These are phyloP conservation scores for Eclectus roratus DNA, from an alignment of 2,113 vertebrate species.

Conservation along the genomic window DNA sequence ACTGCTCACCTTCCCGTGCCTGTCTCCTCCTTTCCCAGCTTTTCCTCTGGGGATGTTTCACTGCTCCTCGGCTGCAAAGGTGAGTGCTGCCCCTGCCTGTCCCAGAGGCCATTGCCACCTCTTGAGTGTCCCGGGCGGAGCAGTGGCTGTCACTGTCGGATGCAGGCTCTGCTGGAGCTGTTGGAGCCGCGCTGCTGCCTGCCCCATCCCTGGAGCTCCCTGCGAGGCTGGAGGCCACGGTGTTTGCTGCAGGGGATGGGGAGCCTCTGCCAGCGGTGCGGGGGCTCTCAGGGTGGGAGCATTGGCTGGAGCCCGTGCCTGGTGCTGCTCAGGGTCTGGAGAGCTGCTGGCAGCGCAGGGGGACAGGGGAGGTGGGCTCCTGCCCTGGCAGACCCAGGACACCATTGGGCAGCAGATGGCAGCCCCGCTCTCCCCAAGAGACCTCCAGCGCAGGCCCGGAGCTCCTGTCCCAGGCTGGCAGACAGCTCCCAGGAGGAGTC, in stretches of 20 bases:
- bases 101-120: neutral
- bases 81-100: neutral
- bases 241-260: neutral
- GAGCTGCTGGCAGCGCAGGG: neutral
- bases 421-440: neutral
- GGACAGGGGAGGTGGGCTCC: neutral
- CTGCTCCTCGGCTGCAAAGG: neutral
- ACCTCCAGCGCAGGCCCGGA: neutral
- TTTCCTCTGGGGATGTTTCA: neutral
- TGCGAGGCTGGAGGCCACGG: neutral
- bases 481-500: neutral
- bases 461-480: neutral
- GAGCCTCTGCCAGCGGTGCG: neutral
- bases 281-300: neutral
- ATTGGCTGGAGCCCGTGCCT: neutral
- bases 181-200: neutral
- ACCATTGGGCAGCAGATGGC: rapidly evolving
- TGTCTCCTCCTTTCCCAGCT: neutral
- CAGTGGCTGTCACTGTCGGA: neutral
- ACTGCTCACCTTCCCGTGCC: rapidly evolving
- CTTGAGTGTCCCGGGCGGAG: neutral
- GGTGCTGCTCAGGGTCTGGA: neutral
- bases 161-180: neutral
- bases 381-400: neutral
- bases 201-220: neutral